These are phyloP conservation scores for Merodon equestris DNA, from an alignment of 2,888 invertebrate species.

Conservation along the genomic window DNA sequence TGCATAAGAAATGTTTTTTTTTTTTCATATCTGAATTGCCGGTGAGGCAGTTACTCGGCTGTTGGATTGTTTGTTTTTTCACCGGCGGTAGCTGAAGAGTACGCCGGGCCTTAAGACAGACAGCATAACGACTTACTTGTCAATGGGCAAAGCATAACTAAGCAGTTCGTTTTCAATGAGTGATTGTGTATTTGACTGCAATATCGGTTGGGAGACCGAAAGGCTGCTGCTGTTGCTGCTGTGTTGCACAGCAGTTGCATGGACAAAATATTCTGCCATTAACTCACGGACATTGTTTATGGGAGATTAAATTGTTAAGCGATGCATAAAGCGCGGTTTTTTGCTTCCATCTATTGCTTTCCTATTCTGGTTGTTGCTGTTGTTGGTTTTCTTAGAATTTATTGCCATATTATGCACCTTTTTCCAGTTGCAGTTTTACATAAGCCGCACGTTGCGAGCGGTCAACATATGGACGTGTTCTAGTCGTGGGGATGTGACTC, in stretches of 20 bases:
- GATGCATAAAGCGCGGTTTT: conserved; percentile 48
- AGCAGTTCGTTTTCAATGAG: conserved; percentile 49
- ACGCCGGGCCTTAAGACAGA: conserved; percentile 24
- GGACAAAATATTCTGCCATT: conserved; percentile 28
- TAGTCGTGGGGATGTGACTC: conserved; percentile 8
- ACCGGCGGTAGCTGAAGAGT: conserved; percentile 8
- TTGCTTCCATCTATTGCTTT: not conserved
- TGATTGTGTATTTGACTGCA: conserved; percentile 32
- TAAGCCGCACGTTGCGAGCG: too few relatives aligned
- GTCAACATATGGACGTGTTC: not conserved
- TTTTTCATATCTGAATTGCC: conserved; percentile 11
- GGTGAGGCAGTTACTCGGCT: not conserved
- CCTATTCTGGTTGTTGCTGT: conserved; percentile 7
- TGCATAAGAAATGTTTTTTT: conserved; percentile 49
- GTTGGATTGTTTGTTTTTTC: conserved; percentile 8
- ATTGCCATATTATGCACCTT: not conserved
- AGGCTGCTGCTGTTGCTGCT: conserved; percentile 3
- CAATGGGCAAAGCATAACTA: too few relatives aligned
- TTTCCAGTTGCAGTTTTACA: too few relatives aligned
- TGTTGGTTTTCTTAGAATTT: conserved; percentile 28
- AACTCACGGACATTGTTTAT: conserved; percentile 60
- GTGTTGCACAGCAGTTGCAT: conserved; percentile 1
- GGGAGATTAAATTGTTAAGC: conserved; percentile 56
- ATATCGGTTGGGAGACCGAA: conserved; percentile 29
- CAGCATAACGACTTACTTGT: conserved; percentile 34